Conservation (phyloP, 2,113 vertebrate genomes). For the Neodon shergylaensis region DNA sequence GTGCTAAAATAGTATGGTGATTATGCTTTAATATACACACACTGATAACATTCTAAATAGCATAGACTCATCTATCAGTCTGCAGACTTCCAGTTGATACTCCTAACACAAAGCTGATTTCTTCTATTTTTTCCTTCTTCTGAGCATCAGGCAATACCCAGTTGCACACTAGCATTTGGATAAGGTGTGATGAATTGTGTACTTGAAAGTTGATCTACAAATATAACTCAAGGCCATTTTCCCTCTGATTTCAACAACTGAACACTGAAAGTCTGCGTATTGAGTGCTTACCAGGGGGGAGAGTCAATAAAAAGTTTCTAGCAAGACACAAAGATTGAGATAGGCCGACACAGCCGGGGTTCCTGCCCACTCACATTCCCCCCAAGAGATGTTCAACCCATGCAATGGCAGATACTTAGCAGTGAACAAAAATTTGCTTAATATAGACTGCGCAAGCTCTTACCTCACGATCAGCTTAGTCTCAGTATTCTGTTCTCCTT, state of each 20-base stretch:
- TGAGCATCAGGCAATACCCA: constrained; percentile 59
- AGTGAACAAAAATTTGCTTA: constrained; percentile 22
- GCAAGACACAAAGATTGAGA: constrained; percentile 20
- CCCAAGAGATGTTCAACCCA: background rate
- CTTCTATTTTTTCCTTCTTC: background rate
- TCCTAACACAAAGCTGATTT: background rate
- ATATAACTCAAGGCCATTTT: constrained; percentile 51
- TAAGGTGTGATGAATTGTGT: constrained; percentile 39
- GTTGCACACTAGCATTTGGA: constrained; percentile 12
- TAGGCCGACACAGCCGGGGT: constrained; percentile 40
- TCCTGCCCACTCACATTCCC: background rate
- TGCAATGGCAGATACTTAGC: background rate
- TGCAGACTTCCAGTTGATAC: background rate
- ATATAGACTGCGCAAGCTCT: rapidly evolving
- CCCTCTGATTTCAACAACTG: background rate
- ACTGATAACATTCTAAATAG: constrained; percentile 33
- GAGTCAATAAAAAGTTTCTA: constrained; percentile 4
- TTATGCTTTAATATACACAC: background rate
- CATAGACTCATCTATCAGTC: background rate
- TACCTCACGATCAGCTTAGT: background rate
- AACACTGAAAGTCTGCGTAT: constrained; percentile 8
- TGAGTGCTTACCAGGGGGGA: constrained; percentile 53
- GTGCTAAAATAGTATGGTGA: background rate
- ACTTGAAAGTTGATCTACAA: constrained; percentile 61
- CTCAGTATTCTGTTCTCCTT: background rate